Evolutionary conservation across 2,888 invertebrate genomes (phyloP), one percentile per base, ranked within the genome.

Genomic region (Drosophila borborema): DNA sequence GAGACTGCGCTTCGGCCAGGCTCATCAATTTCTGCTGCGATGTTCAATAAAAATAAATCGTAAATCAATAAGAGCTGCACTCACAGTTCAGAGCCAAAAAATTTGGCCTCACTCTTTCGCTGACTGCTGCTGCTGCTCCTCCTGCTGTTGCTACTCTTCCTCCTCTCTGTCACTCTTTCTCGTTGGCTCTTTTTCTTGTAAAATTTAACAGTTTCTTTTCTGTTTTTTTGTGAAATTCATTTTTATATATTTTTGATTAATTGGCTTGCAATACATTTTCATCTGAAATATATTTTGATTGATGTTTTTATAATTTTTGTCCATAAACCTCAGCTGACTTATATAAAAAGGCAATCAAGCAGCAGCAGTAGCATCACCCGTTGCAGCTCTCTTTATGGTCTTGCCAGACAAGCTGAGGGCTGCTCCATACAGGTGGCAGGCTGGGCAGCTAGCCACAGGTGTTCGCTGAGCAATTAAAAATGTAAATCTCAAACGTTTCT

Each of bases 31-130:
- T 79, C 77, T 68, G 81, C 71, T 62, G 67, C 65, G 72, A 70
- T 72, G 72, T 73, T 71, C 81, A 85, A 89, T 83, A 89, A 86
- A 85, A 87, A 89, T 74, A 89, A 80, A 89, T 87, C 87, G 85
- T 85, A 89, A 85, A 85, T 89, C 89, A 85, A 85, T 89, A 87
- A 85, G 73, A 85, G 73, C 64, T 77, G 80, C 77, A 77, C 77
- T 86, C 64, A 82, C 73, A 72, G 82, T 60, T 82, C 73, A 82
- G 55, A 58, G 41, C 65, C 58, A 49, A 40, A 64, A 54, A 71
- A 56, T 53, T 65, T 72, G 73, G 49, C 38, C 64, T 64, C 61
- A 16, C 10, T 51, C 34, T 12, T 14, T 16, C 38, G 38, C 16
- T 16, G 16, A 28, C 5, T 28, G 6, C 23, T 6, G 48, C 23